A percentile compares a stretch with the other conserved stretches of the same genome.
Conservation (phyloP, 2,113 vertebrate genomes). For the Notarius lentiginosus region DNA sequence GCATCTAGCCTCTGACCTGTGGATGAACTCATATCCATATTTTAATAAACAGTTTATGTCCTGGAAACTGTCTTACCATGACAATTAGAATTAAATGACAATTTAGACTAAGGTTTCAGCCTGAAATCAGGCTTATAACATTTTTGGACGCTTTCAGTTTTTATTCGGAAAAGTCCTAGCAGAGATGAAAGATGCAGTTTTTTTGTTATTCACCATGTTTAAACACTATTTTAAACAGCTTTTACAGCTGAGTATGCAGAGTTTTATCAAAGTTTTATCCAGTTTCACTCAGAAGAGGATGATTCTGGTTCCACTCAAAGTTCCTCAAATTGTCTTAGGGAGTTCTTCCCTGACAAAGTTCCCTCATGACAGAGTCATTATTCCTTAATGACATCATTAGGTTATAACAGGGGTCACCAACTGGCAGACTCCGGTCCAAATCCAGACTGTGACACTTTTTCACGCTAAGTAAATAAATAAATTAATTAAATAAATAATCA, state of each 20-base stretch:
- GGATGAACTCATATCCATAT: not conserved
- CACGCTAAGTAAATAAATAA: too few relatives aligned
- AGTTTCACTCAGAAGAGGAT: too few relatives aligned
- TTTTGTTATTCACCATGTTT: not conserved
- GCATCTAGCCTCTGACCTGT: conserved; percentile 1
- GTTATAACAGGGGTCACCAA: too few relatives aligned
- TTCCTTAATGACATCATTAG: too few relatives aligned
- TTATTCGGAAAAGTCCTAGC: not conserved
- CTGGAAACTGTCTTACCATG: not conserved
- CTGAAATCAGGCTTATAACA: not conserved
- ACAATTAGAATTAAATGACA: not conserved
- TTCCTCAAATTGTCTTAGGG: too few relatives aligned
- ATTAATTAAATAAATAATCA: too few relatives aligned
- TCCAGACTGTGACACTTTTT: too few relatives aligned
- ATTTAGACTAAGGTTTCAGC: not conserved
- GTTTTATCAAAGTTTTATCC: not conserved
- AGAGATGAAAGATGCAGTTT: not conserved
- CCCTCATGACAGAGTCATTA: too few relatives aligned
- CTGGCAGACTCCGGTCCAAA: too few relatives aligned
- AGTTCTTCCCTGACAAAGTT: too few relatives aligned
- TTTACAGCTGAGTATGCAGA: not conserved
- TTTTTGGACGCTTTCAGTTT: not conserved
- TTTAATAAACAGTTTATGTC: not conserved
- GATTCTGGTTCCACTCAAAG: too few relatives aligned
- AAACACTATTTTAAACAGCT: not conserved